Base-by-base conservation (phyloP, 2,113 vertebrate species). In the Coptodon bakossiorum region DNA sequence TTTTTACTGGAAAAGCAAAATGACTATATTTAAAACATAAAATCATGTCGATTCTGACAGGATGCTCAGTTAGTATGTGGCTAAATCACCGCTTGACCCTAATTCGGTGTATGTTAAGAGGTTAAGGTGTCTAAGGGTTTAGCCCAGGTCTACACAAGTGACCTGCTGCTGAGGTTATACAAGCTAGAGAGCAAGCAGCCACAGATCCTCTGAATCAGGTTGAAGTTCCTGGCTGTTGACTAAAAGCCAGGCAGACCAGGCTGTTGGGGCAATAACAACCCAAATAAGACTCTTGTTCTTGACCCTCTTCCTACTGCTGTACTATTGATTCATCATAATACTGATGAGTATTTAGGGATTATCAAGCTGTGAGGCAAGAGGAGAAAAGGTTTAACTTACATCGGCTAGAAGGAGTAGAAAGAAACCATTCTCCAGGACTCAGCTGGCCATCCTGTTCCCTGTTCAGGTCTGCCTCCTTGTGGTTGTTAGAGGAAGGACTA, bases 361-460 rank as follows among this genome's bases (percentile, higher is more conserved):
- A 10, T 63, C 16, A 79, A 17, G n/a, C 10, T 57, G 7, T 45
- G 40, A 45, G 63, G 40, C 22, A 53, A 9, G 19, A 82, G 1
- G 7, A n/a, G 14, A 52, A 56, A 71, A 14, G 14, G 7, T 45
- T 73, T 11, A 57, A 93, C 97, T 87, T 96, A 98, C 98, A 96
- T 0, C 96, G 95, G 0, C 95, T 96, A 92, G 96, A 95, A 13
- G 96, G 95, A 0, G 96, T 92, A 5, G 96, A 96, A 6, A 93
- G 92, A 6, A 95, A 93, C 3, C 90, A 94, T 88, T 97, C 96
- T 0, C 95, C 96, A 87, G 97, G 93, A 80, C 96, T 94, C 40
- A 95, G 94, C 94, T 95, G 96, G 59, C 96, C 96, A 83, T 97
- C 97, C 93, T 97, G 97, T 90, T 97, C 91, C 2, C 95, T 97